Evolutionary conservation across 2,888 invertebrate species (phyloP).

Genomic region (Imbricaverruca yamaguchii): DNA sequence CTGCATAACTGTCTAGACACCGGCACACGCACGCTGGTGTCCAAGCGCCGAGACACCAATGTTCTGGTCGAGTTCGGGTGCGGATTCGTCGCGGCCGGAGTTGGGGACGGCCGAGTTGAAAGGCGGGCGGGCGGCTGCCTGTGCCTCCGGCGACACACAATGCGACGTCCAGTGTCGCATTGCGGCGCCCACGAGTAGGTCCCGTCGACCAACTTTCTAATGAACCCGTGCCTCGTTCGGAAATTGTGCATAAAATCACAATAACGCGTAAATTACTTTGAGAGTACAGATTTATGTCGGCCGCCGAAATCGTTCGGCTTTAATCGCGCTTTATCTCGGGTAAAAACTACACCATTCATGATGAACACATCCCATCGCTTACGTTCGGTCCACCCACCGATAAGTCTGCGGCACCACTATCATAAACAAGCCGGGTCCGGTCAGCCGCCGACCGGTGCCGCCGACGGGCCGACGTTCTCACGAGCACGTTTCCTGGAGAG

Average conservation of each 20-base stretch:
- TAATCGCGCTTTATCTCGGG: slow-evolving; percentile 13
- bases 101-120: too few species aligned
- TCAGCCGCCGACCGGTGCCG: not conserved
- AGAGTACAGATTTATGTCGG: not conserved
- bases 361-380: slow-evolving; percentile 17
- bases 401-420: not conserved
- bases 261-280: slow-evolving; percentile 12
- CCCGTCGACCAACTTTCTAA: not conserved
- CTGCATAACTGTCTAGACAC: too few species aligned
- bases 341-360: slow-evolving; percentile 15
- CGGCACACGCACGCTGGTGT: too few species aligned
- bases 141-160: not conserved
- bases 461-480: not conserved
- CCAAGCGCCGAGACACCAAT: too few species aligned
- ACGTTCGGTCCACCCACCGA: not conserved
- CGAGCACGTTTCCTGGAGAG: not conserved
- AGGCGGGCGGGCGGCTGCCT: not conserved
- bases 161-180: not conserved
- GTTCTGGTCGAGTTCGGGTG: too few species aligned
- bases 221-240: not conserved
- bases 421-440: not conserved
- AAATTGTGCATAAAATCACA: slow-evolving; percentile 17
- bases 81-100: too few species aligned
- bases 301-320: slow-evolving; percentile 3
- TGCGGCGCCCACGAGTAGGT: too few species aligned